Conservation (phyloP, 2,113 vertebrate species). For the Chaenogobius annularis region DNA sequence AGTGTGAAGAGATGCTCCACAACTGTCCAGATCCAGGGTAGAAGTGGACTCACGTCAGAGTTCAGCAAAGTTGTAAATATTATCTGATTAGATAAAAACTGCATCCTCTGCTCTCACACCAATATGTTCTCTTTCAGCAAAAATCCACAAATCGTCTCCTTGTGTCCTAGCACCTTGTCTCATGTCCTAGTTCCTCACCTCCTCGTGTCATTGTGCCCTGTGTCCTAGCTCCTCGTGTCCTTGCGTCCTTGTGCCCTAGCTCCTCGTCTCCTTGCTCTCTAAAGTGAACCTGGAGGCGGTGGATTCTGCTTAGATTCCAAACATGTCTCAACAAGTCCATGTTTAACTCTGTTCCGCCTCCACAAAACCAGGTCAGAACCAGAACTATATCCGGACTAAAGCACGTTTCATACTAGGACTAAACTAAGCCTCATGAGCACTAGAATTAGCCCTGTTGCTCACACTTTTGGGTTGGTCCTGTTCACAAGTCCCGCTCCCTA, state of each 20-base stretch:
- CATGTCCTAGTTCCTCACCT: neutral
- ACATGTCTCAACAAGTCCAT: neutral
- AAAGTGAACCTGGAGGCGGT: conserved; percentile 3
- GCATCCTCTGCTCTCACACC: neutral
- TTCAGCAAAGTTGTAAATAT: neutral
- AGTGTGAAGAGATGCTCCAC: neutral
- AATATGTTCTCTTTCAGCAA: neutral
- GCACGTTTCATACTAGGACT: too few relatives aligned
- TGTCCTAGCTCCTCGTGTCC: neutral
- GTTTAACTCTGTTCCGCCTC: too few relatives aligned
- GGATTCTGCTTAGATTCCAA: conserved; percentile 8
- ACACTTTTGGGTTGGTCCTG: too few relatives aligned
- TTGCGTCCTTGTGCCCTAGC: neutral
- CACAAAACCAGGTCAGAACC: neutral
- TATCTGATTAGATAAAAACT: neutral
- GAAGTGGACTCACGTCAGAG: neutral
- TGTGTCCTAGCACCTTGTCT: neutral
- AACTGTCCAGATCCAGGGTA: neutral
- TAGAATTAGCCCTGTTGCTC: too few relatives aligned
- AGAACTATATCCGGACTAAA: too few relatives aligned
- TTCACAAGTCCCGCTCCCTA: too few relatives aligned
- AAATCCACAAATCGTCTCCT: neutral
- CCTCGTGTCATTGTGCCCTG: neutral
- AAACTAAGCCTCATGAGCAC: too few relatives aligned
- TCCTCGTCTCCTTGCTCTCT: neutral